Evolutionary conservation across 2,888 invertebrate species (phyloP).

Genomic region (Drosophila birchii): DNA sequence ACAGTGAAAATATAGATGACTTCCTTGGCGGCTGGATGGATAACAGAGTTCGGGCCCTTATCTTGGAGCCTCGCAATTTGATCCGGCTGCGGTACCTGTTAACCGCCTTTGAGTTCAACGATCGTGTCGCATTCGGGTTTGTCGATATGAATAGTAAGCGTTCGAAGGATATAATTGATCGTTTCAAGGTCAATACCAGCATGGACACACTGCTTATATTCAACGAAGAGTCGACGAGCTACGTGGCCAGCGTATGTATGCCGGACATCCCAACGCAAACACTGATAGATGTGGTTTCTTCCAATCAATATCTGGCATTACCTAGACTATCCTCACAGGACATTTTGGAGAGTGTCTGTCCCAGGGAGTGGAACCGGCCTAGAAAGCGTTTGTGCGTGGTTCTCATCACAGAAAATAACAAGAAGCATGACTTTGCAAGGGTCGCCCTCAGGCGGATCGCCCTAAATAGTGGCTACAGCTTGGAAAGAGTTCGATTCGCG

Average conservation of each 20-base stretch:
- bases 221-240: constrained; percentile 92
- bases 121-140: constrained; percentile 94
- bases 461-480: constrained; percentile 88
- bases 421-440: constrained; percentile 85
- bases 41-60: constrained; percentile 94
- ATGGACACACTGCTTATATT: constrained; percentile 94
- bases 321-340: constrained; percentile 97
- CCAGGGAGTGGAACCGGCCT: constrained; percentile 93
- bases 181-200: constrained; percentile 90
- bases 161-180: constrained; percentile 87
- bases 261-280: constrained; percentile 95
- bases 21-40: constrained; percentile 96
- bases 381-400: constrained; percentile 91
- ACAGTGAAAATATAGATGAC: constrained; percentile 89
- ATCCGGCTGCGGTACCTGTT: constrained; percentile 94
- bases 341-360: constrained; percentile 89
- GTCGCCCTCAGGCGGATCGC: constrained; percentile 90
- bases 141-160: constrained; percentile 88
- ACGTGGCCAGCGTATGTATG: constrained; percentile 95
- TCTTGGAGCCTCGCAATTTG: constrained; percentile 91
- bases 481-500: constrained; percentile 92
- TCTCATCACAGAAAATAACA: constrained; percentile 89
- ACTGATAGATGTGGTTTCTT: constrained; percentile 93
- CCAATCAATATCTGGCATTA: constrained; percentile 94
- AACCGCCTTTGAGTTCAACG: constrained; percentile 93